Conservation (phyloP, 2,797 vertebrate genomes). For the Myiotriccus ornatus region DNA sequence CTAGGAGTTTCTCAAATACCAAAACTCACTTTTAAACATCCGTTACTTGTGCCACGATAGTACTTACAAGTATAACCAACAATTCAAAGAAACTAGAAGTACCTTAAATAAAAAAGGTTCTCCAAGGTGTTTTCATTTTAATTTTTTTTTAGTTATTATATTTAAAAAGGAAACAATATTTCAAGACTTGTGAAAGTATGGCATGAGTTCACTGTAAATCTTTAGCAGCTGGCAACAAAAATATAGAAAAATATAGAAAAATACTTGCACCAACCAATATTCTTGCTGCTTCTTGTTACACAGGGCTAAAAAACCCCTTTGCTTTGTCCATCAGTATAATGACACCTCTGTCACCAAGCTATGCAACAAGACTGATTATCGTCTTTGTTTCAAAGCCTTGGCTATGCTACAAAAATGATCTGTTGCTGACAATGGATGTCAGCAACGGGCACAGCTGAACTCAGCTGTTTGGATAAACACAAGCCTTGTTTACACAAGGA, state of each 20-base stretch:
- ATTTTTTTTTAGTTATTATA: neutral
- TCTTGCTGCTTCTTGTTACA: neutral
- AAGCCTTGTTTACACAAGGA: constrained; percentile 30
- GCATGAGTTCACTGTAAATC: neutral
- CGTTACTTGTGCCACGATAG: neutral
- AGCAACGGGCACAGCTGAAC: constrained; percentile 20
- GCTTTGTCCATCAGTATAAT: constrained; percentile 39
- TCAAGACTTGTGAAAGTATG: neutral
- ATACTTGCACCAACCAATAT: neutral
- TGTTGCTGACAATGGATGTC: constrained; percentile 44
- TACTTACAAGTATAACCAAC: neutral
- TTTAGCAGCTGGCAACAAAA: neutral
- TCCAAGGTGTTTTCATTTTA: neutral
- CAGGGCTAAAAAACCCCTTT: neutral
- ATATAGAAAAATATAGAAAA: neutral
- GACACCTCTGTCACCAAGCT: neutral
- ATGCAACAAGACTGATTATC: neutral
- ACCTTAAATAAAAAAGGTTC: neutral
- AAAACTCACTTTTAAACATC: neutral
- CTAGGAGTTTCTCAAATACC: neutral
- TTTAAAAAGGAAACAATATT: neutral
- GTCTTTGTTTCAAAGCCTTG: constrained; percentile 34
- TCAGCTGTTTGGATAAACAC: constrained; percentile 36
- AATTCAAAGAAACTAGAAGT: neutral
- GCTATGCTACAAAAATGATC: constrained; percentile 36